Base-by-base conservation (phyloP, 2,113 vertebrate species). In the Odobenus rosmarus region DNA sequence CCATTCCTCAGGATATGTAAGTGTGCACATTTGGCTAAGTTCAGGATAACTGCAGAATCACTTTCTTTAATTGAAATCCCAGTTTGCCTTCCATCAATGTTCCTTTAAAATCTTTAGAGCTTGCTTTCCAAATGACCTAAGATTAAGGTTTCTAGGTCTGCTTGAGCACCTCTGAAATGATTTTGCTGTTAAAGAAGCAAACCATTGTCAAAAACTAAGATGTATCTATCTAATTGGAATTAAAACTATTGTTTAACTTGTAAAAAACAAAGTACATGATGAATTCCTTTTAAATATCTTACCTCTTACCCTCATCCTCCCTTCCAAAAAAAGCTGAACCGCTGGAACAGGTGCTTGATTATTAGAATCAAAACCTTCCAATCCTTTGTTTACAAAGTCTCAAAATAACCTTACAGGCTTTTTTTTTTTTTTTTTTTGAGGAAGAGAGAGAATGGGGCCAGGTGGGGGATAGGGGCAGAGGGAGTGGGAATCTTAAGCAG, bases 251-350 rank as follows among this genome's bases (percentile, higher is more conserved):
- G 89, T 36, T 89, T 74, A 42, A 96, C 12, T 28, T 36, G 19
- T 19, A 4, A 84, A 13, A 67, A 64, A 82, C 23, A 76, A 46
- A 16, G 42, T 76, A 46, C 13, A 76, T 15, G 14, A 46, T 85
- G 74, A 82, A 88, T 59, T 77, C 31, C 90, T 59, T 85, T 74
- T 95, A 94, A 92, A 72, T n/a, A 59, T 19, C 3, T 94, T 74
- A 64, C 24, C 23, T 86, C 8, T 89, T 24, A 61, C 2, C 8
- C 3, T 69, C 36, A 21, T 36, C 51, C 4, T 18, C 36, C 49
- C 24, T 39, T 21, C 16, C 42, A 39, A 57, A 21, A 39, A 90
- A 62, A 57, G 31, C 11, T 19, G 89, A 87, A 74, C 11, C 53
- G 3, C 7, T 57, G 82, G 6, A 46, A 36, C 21, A 91, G 13